Evolutionary conservation across 2,113 vertebrate species (phyloP), one percentile per base, ranked within the genome.

Genomic region (Strigops habroptila): DNA sequence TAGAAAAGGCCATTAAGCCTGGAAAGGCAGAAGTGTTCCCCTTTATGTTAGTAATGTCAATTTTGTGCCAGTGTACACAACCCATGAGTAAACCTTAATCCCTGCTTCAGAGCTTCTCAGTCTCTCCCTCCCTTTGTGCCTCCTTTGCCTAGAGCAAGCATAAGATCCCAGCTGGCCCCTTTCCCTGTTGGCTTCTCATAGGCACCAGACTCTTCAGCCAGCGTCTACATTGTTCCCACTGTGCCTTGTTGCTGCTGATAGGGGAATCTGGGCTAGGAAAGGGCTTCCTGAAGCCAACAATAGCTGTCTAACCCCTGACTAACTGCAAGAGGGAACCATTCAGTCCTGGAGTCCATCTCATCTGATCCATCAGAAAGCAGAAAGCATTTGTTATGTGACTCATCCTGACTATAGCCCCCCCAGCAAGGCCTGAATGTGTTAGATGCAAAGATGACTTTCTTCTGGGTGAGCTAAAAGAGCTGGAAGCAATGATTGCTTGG

Each of bases 401-500:
- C 74, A 33, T 37, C 37, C 84, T 39, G 31, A 4, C 69, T 53
- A 1, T 33, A 35, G 35, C 4, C 33, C 91, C 48, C 39, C 39
- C 39, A 44, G 87, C 82, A 13, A 44, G 22, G 49, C 23, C 63
- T 14, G 70, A 41, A 22, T 0, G 1, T 1, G 15, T 27, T 22
- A 35, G 67, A 25, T 15, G 39, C 49, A 86, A 65, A 19, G 81
- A 18, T 1, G 23, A 55, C 71, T 83, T 77, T 90, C 63, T 2
- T 1, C 85, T 49, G 35, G 52, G 10, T 65, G 93, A 88, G 78
- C 78, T 77, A 68, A 57, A 25, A 60, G 90, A 82, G 79, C 90
- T 95, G 93, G 82, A 73, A 86, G 88, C 59, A 9, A 24, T 19
- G 68, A 86, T 93, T 55, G 64, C 91, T 77, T 55, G 76, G 90